These are phyloP conservation scores for Ondatra zibethicus DNA, from an alignment of 2,113 vertebrate genomes.

Conservation along the genomic window DNA sequence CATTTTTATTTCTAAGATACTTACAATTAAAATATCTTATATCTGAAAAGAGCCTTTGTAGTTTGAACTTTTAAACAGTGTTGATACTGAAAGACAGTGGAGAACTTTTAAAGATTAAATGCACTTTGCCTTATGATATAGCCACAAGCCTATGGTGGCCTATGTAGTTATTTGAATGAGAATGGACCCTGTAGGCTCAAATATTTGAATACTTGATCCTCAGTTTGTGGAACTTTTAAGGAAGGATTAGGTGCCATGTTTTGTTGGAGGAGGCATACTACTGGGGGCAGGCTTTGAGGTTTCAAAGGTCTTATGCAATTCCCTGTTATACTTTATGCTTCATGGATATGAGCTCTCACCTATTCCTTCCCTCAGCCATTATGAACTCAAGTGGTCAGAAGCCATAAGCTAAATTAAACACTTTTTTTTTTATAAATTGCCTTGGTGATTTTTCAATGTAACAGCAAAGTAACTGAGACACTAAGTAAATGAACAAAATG, in stretches of 20 bases:
- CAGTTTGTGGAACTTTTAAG: neutral
- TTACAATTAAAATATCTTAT: neutral
- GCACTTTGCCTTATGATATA: neutral
- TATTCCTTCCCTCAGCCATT: neutral
- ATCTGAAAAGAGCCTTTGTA: neutral
- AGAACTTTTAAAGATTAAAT: neutral
- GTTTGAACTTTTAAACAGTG: neutral
- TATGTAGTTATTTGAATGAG: neutral
- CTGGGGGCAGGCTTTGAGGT: too few relatives aligned
- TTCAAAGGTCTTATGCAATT: neutral
- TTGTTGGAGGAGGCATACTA: neutral
- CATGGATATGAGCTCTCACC: neutral
- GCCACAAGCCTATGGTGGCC: neutral
- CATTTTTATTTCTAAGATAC: neutral
- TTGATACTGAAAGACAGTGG: neutral
- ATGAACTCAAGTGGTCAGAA: neutral
- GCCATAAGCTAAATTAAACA: neutral
- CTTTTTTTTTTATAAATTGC: neutral
- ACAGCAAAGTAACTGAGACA: neutral
- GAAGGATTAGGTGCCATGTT: neutral
- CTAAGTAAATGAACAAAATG: constrained; percentile 21
- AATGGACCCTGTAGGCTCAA: neutral
- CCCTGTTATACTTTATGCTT: neutral
- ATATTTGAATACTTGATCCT: neutral
- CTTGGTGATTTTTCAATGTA: neutral